These are phyloP conservation scores for Heliconius himera DNA, from an alignment of 1,140 invertebrate species.

Conservation along the genomic window DNA sequence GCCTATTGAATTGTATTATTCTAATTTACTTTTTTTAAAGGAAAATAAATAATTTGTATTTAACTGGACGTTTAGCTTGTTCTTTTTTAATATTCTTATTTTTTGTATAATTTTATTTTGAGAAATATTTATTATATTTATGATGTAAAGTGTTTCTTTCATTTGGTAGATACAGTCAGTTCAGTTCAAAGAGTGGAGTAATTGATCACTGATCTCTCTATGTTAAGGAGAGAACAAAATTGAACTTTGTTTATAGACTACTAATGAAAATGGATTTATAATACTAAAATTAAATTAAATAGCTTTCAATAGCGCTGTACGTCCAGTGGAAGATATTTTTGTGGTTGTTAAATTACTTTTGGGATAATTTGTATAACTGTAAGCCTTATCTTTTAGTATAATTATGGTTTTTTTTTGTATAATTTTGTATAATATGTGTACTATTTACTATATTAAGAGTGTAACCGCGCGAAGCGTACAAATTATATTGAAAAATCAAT, in stretches of 20 bases:
- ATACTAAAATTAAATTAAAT: not conserved
- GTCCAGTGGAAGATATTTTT: not conserved
- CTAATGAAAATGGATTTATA: not conserved
- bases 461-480: conserved; percentile 48
- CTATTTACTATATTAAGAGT: conserved; percentile 20
- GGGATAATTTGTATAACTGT: not conserved
- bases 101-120: too few species aligned
- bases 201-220: too few species aligned
- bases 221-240: too few species aligned
- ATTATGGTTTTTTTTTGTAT: conserved; percentile 20
- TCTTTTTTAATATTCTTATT: not conserved
- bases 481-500: conserved; percentile 47
- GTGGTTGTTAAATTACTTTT: conserved; percentile 12
- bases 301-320: not conserved
- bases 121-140: not conserved
- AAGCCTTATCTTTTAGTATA: conserved; percentile 2
- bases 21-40: not conserved
- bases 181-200: too few species aligned
- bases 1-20: too few species aligned
- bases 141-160: not conserved
- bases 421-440: conserved; percentile 24
- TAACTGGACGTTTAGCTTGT: not conserved
- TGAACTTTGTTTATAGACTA: not conserved
- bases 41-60: not conserved
- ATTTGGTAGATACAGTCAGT: not conserved